Conservation (phyloP, 2,113 vertebrate species). For the Poeciliopsis occidentalis region DNA sequence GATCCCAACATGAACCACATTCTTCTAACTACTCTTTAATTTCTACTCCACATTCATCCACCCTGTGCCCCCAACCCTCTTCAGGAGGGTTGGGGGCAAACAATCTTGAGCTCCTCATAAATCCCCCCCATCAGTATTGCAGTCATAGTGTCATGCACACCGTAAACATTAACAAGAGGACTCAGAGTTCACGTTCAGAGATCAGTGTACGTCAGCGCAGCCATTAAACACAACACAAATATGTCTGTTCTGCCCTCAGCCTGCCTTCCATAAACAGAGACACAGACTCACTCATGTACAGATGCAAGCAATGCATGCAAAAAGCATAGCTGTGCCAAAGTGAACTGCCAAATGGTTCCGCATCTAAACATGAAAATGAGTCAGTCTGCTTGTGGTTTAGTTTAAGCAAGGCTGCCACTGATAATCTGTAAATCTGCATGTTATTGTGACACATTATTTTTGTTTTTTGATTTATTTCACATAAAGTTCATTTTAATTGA, state of each 20-base stretch:
- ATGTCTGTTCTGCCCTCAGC: constrained; percentile 21
- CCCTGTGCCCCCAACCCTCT: neutral
- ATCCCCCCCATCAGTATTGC: neutral
- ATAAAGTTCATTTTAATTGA: neutral
- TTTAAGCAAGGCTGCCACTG: constrained; percentile 12
- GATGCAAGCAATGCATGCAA: constrained; percentile 9
- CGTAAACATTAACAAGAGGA: constrained; percentile 62
- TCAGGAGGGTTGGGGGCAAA: neutral
- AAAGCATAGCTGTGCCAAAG: neutral
- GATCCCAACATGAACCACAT: constrained; percentile 41
- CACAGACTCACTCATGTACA: neutral
- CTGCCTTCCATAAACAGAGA: constrained; percentile 18
- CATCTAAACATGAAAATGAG: constrained; percentile 33
- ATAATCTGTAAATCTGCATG: neutral
- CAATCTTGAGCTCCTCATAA: neutral
- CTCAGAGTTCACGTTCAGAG: constrained; percentile 41
- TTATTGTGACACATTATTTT: neutral
- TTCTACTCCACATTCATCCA: constrained; percentile 28
- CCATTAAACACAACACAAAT: constrained; percentile 45
- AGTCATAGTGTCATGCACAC: constrained; percentile 25
- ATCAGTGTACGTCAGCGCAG: constrained; percentile 41
- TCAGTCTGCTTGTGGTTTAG: neutral
- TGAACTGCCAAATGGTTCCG: constrained; percentile 2
- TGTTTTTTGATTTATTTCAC: neutral
- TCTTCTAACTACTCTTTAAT: constrained; percentile 36